Percentiles rank a stretch among this genome's conserved stretches.
phyloP scores from a whole-genome alignment of 2,113 vertebrate species.

The Mola mola region DNA sequence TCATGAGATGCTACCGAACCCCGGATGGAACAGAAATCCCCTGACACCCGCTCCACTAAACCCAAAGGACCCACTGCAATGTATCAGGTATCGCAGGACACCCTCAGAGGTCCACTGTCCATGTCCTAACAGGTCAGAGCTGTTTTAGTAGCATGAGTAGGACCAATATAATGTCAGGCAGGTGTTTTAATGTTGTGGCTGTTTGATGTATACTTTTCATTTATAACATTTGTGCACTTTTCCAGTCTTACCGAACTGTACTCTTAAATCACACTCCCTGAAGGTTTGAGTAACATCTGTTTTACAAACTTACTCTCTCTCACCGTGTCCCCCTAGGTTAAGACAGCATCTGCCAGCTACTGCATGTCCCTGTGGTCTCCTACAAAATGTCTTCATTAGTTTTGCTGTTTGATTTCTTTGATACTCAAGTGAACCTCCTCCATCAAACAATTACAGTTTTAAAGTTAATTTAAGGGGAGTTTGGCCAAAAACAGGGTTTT shows the following conservation, averaged over 20 bases:
- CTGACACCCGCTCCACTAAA: too few species aligned
- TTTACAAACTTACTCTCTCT: slow-evolving; percentile 51
- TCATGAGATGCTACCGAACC: too few species aligned
- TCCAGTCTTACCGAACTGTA: slow-evolving; percentile 33
- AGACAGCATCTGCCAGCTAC: slow-evolving; percentile 59
- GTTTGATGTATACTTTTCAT: slow-evolving; percentile 4
- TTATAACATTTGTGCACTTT: slow-evolving; percentile 23
- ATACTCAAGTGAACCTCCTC: not conserved
- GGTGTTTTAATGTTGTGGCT: too few species aligned
- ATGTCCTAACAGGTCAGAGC: too few species aligned
- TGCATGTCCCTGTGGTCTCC: slow-evolving; percentile 45
- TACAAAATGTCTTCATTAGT: slow-evolving; percentile 39
- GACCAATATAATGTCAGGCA: too few species aligned
- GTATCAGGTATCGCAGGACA: too few species aligned
- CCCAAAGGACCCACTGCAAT: too few species aligned
- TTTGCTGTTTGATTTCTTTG: slow-evolving; percentile 36
- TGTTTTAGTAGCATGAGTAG: too few species aligned
- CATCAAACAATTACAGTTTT: not conserved
- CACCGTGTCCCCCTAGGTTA: slow-evolving; percentile 53
- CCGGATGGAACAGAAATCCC: too few species aligned
- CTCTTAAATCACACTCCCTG: slow-evolving; percentile 48
- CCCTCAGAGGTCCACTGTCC: too few species aligned
- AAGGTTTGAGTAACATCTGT: slow-evolving; percentile 62
- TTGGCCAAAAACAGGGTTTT: not conserved
- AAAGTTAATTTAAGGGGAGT: slow-evolving; percentile 15